Evolutionary conservation across 64 coral and sea anemone genomes (phyloP).

Genomic region (Catalaphyllia jardinei): DNA sequence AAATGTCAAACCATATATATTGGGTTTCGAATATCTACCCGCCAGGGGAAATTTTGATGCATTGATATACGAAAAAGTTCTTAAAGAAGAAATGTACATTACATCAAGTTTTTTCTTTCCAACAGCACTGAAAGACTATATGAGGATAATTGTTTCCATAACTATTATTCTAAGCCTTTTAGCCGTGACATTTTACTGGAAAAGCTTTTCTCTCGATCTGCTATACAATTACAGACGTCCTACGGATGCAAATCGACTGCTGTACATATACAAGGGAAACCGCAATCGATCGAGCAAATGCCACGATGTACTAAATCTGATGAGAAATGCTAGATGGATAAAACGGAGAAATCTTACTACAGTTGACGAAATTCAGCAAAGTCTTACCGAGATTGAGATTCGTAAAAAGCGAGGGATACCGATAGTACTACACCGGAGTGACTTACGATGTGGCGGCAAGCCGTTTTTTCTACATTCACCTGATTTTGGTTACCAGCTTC

Average conservation of each 20-base stretch:
- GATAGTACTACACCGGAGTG: slow-evolving; percentile 6
- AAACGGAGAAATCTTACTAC: not conserved
- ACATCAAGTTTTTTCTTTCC: too few species aligned
- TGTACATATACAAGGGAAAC: not conserved
- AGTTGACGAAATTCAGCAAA: not conserved
- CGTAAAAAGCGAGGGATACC: slow-evolving; percentile 51
- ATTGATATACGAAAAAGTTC: too few species aligned
- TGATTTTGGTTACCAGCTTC: slow-evolving; percentile 25
- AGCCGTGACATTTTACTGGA: not conserved
- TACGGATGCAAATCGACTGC: not conserved
- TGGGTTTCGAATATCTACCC: too few species aligned
- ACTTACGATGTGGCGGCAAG: slow-evolving; percentile 43
- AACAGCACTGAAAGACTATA: not conserved
- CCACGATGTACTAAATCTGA: not conserved
- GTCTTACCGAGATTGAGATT: slow-evolving; percentile 22
- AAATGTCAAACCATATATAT: too few species aligned
- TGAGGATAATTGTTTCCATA: not conserved
- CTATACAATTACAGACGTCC: not conserved
- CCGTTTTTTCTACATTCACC: slow-evolving; percentile 30
- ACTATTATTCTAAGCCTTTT: not conserved
- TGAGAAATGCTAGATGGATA: slow-evolving; percentile 10
- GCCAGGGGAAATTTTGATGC: too few species aligned
- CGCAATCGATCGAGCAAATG: not conserved
- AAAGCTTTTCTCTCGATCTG: not conserved
- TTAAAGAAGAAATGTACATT: too few species aligned